A percentile compares a stretch with the other conserved stretches of the same genome.
These are phyloP conservation scores for Nyctibius bracteatus DNA, from an alignment of 2,113 vertebrate genomes.

Conservation along the genomic window DNA sequence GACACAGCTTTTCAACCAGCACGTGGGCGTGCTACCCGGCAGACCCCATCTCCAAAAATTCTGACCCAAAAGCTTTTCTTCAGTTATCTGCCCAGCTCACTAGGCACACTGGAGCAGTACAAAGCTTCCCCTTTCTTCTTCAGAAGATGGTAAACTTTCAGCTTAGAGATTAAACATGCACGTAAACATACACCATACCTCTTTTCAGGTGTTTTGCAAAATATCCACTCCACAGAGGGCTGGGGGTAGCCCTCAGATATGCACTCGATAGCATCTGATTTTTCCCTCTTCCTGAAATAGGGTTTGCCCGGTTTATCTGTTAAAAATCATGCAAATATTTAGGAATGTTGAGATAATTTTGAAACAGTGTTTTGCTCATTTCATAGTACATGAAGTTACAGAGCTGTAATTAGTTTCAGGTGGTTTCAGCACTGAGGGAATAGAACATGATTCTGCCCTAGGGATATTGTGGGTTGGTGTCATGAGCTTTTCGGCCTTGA, in stretches of 20 bases:
- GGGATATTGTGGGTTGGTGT: not conserved
- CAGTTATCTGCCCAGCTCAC: not conserved
- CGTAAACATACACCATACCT: conserved; percentile 55
- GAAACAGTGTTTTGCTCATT: not conserved
- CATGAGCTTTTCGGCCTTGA: not conserved
- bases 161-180: not conserved
- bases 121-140: not conserved
- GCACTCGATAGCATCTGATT: conserved; percentile 63
- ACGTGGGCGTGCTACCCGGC: rapidly evolving
- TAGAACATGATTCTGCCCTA: not conserved
- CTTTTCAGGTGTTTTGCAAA: conserved; percentile 52
- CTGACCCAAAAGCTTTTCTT: not conserved
- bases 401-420: not conserved
- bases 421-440: not conserved
- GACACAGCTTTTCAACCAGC: not conserved
- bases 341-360: not conserved
- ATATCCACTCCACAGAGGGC: conserved; percentile 75
- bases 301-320: conserved; percentile 71
- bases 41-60: not conserved
- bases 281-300: conserved; percentile 63
- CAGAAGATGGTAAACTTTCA: not conserved
- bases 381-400: not conserved
- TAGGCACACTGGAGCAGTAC: not conserved
- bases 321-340: not conserved
- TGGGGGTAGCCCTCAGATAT: conserved; percentile 76